Conservation (phyloP, 2,888 invertebrate genomes). For the Nycteola revayana region DNA sequence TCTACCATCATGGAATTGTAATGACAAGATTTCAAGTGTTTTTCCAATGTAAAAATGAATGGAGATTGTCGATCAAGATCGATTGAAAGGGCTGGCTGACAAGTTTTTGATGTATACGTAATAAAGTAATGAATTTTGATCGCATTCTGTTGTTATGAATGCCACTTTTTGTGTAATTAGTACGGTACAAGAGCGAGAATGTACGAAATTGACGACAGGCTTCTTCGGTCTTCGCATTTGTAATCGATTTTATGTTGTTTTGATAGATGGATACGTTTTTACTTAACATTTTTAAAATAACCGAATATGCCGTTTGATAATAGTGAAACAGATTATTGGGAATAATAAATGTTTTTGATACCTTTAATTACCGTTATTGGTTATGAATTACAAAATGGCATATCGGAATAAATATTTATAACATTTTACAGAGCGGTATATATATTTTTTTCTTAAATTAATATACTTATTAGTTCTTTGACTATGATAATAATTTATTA, state of each 20-base stretch:
- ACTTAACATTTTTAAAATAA: not conserved
- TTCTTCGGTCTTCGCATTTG: not conserved
- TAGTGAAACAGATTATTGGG: not conserved
- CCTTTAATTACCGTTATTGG: no score
- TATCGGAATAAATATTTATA: no score
- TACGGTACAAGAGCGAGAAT: not conserved
- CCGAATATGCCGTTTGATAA: not conserved
- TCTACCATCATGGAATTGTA: conserved; percentile 18
- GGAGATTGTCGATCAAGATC: conserved; percentile 20
- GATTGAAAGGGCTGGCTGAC: conserved; percentile 17
- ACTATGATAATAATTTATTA: no score
- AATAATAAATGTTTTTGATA: no score
- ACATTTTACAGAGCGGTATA: no score
- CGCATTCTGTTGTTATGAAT: conserved; percentile 2
- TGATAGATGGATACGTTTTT: not conserved
- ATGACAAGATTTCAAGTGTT: conserved; percentile 19
- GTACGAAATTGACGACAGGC: not conserved
- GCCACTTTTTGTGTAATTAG: not conserved
- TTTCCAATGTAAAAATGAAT: conserved; percentile 17
- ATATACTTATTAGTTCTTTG: no score
- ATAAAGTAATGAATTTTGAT: conserved; percentile 23
- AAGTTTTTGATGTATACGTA: conserved; percentile 18
- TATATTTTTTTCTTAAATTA: no score
- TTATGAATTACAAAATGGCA: no score
- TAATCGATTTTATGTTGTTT: not conserved